A percentile compares a stretch with the other conserved stretches of the same genome.
Conservation (phyloP, 2,113 vertebrate species). For the Ictalurus furcatus region DNA sequence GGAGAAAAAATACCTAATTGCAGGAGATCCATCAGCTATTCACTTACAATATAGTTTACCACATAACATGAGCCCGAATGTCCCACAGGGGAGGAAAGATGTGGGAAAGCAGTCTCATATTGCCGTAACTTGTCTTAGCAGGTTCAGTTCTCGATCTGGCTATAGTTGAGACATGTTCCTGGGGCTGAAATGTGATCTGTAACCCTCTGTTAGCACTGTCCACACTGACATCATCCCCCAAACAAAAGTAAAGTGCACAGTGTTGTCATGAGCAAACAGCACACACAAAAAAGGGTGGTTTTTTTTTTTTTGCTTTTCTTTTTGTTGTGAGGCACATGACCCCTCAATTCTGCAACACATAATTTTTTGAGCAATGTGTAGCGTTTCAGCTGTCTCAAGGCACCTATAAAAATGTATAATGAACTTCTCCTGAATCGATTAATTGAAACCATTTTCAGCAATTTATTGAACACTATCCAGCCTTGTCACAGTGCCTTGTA, state of each 20-base stretch:
- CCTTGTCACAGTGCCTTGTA: neutral
- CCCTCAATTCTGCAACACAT: neutral
- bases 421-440: neutral
- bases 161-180: constrained; percentile 53
- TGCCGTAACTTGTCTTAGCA: constrained; percentile 61
- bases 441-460: neutral
- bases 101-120: neutral
- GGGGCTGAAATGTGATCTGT: constrained; percentile 62
- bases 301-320: neutral
- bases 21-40: constrained; percentile 22
- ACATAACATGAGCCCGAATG: constrained; percentile 49
- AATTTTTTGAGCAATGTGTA: neutral
- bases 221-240: constrained; percentile 56
- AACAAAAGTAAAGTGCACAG: constrained; percentile 58
- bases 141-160: constrained; percentile 50
- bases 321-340: neutral
- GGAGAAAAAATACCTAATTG: constrained; percentile 39
- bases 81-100: neutral
- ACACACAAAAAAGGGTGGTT: neutral
- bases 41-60: neutral
- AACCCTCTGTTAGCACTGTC: constrained; percentile 51
- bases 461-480: neutral
- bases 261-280: constrained; percentile 55
- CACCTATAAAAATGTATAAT: neutral
- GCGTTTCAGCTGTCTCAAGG: neutral